Evolutionary conservation across 1,140 invertebrate species (phyloP).

Genomic region (Solen grandis): DNA sequence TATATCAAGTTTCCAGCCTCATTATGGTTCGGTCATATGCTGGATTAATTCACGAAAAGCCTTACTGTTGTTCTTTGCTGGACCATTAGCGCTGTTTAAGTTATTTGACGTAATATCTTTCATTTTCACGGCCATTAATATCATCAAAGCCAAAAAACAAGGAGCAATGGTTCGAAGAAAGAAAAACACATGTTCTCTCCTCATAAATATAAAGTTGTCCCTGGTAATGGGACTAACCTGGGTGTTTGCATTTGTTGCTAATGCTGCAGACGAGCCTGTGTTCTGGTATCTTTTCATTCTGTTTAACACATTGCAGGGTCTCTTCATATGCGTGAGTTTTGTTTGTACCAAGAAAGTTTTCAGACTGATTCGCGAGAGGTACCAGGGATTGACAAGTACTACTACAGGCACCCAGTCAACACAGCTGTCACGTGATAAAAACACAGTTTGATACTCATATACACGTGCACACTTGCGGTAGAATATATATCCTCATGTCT

Average conservation of each 20-base stretch:
- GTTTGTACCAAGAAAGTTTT: background rate
- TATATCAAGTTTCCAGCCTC: constrained; percentile 41
- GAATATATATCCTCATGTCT: too few species aligned
- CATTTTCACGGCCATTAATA: constrained; percentile 79
- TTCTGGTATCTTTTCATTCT: constrained; percentile 10
- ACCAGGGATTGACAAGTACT: too few species aligned
- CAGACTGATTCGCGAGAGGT: background rate
- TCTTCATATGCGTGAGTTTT: constrained; percentile 2
- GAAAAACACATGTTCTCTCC: constrained; percentile 67
- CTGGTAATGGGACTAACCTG: constrained; percentile 78
- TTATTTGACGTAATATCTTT: constrained; percentile 75
- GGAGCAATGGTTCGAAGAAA: constrained; percentile 42
- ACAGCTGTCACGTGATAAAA: too few species aligned
- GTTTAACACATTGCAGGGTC: background rate
- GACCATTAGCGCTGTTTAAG: constrained; percentile 75
- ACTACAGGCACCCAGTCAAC: too few species aligned
- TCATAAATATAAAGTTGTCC: constrained; percentile 82
- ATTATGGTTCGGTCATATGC: constrained; percentile 73
- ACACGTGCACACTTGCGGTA: too few species aligned
- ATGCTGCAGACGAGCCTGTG: background rate
- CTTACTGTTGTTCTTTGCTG: constrained; percentile 74
- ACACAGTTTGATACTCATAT: too few species aligned
- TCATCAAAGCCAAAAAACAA: constrained; percentile 73
- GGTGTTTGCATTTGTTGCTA: constrained; percentile 50
- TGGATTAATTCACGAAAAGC: constrained; percentile 79